Percentiles rank a stretch among this genome's conserved stretches.
These are phyloP conservation scores for Drosophila diplacantha DNA, from an alignment of 2,888 invertebrate genomes.

Conservation along the genomic window DNA sequence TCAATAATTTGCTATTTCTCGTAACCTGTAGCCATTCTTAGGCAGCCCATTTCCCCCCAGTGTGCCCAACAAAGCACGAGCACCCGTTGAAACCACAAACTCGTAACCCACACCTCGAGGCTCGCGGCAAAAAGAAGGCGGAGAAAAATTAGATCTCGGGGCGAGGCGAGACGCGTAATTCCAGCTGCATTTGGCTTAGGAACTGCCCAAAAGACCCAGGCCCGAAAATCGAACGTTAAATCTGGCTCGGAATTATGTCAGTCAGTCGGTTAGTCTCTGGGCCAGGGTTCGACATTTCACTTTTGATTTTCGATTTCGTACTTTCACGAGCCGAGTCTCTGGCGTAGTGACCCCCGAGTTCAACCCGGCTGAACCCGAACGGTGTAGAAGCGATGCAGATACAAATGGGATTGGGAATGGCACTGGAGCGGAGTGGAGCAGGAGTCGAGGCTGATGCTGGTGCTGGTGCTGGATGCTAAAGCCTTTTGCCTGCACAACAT, in stretches of 20 bases:
- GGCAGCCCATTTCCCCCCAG: constrained; percentile 7
- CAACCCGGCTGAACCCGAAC: constrained; percentile 40
- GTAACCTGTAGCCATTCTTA: background rate
- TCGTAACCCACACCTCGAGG: constrained; percentile 61
- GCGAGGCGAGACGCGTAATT: constrained; percentile 54
- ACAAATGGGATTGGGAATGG: constrained; percentile 28
- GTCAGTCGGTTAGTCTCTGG: constrained; percentile 32
- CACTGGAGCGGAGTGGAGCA: constrained; percentile 11
- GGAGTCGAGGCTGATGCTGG: constrained; percentile 2
- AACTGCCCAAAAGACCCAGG: constrained; percentile 6
- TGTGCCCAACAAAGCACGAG: background rate
- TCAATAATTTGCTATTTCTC: background rate
- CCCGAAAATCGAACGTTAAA: constrained; percentile 6
- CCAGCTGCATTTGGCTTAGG: constrained; percentile 56
- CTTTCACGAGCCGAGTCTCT: constrained; percentile 59
- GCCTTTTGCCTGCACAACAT: constrained; percentile 52
- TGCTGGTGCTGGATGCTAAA: constrained; percentile 21
- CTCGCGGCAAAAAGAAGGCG: constrained; percentile 30
- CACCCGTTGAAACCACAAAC: constrained; percentile 28
- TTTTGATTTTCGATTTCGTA: constrained; percentile 64
- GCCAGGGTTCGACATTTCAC: constrained; percentile 52
- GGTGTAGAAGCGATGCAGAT: constrained; percentile 41
- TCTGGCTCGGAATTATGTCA: constrained; percentile 26
- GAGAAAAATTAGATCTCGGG: constrained; percentile 21
- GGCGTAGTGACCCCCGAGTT: constrained; percentile 52